phyloP scores from a whole-genome alignment of 37 sponge, comb jelly and placozoan species.

The Halichondria panicea region DNA sequence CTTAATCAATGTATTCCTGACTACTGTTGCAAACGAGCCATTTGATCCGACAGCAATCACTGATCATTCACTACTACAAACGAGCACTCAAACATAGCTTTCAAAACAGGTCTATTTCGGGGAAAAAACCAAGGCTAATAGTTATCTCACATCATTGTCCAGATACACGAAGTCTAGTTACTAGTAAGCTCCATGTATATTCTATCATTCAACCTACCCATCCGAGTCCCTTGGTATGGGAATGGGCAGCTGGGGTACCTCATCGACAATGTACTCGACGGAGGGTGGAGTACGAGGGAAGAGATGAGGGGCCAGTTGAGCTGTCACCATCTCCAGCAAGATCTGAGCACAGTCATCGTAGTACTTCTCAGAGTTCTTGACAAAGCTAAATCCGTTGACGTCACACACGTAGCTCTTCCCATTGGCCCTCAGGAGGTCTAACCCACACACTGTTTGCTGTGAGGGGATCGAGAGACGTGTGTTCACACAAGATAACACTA shows the following conservation, averaged over 20 bases:
- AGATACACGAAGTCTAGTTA: neutral
- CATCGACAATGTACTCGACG: constrained; percentile 31
- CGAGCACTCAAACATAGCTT: no score
- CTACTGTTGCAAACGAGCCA: no score
- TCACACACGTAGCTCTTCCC: constrained; percentile 97
- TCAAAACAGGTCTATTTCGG: no score
- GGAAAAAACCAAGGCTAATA: no score
- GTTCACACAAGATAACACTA: no score
- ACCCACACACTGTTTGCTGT: constrained; percentile 98
- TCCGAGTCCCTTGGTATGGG: constrained; percentile 25
- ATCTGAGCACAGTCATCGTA: constrained; percentile 95
- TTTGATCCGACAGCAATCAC: no score
- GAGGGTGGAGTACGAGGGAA: constrained; percentile 61
- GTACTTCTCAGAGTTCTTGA: constrained; percentile 92
- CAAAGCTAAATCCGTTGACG: constrained; percentile 98
- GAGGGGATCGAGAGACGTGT: no score
- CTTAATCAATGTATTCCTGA: no score
- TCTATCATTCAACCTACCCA: no score
- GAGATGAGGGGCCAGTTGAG: constrained; percentile 63
- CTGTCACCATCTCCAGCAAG: constrained; percentile 76
- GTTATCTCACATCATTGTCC: neutral
- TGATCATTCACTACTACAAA: no score
- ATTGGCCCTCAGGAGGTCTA: constrained; percentile 92
- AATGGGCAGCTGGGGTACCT: constrained; percentile 48
- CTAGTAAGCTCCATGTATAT: no score